These are phyloP conservation scores for Chymomyza amoena DNA, from an alignment of 2,888 invertebrate genomes.

Conservation along the genomic window DNA sequence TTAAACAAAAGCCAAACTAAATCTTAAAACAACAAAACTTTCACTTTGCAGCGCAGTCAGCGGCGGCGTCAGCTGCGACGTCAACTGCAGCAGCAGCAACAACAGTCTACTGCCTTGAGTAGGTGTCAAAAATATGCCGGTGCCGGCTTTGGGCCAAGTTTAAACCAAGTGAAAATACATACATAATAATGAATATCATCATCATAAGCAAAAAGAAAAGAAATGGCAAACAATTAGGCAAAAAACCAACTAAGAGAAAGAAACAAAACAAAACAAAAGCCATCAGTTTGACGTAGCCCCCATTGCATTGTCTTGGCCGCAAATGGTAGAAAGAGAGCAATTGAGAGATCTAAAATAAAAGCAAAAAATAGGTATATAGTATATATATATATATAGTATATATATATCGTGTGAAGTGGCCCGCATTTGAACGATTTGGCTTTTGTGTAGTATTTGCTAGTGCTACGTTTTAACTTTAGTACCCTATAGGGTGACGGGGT, in stretches of 20 bases:
- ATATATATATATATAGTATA: no score
- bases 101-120: constrained; percentile 32
- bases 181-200: constrained; percentile 30
- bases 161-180: constrained; percentile 43
- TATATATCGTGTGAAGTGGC: constrained; percentile 51
- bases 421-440: constrained; percentile 40
- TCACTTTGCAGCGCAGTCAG: constrained; percentile 2
- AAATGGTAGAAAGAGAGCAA: not conserved
- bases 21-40: constrained; percentile 18
- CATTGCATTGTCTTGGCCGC: not conserved
- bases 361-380: not conserved
- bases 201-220: constrained; percentile 10
- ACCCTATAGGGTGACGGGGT: no score
- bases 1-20: constrained; percentile 15
- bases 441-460: not conserved
- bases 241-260: not conserved
- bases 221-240: constrained; percentile 50
- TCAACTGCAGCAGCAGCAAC: constrained; percentile 17
- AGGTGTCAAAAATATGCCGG: constrained; percentile 51
- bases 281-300: not conserved
- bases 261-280: constrained; percentile 14
- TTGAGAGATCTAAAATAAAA: not conserved
- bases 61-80: not conserved
- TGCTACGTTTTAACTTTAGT: no score
- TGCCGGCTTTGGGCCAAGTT: constrained; percentile 30